Base-by-base conservation (phyloP, 2,797 vertebrate species). In the Odontamblyopus rebecca region DNA sequence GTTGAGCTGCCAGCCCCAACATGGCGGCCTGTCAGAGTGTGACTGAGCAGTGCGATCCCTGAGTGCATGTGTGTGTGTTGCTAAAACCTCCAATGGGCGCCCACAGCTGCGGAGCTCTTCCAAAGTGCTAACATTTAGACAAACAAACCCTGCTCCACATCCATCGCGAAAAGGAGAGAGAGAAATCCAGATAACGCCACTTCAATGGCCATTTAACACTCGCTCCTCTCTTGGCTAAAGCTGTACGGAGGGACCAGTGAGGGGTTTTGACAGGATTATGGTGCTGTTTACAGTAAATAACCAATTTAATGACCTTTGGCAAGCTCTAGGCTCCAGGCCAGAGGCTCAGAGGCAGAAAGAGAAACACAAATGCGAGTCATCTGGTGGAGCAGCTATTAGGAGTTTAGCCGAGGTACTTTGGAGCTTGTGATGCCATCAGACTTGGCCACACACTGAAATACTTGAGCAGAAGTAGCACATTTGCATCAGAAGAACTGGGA, bases 21-120 rank as follows among this genome's bases (percentile, higher is more conserved):
- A 92, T 91, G 91, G 91, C 89, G 89, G 91, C 88, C 89, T 93
- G 91, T 92, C 89, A 91, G 90, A 83, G 88, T 91, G 89, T 91
- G 89, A 89, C 89, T 91, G 91, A 89, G 88, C 84, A 85, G 87
- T 82, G 84, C 84, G 85, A 64, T 66, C 71, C 69, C 72, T 74
- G 75, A 54, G 69, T 76, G 72, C 74, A 62, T 54, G 71, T 78
- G 78, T 70, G 80, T 73, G 82, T 63, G 64, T 32, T 65, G 68
- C 73, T 80, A 73, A 88, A 89, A 90, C 87, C 89, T 91, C 83
- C 85, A 82, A 82, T 78, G 71, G 85, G 86, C 75, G 44, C 86
- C 87, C 88, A 90, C 89, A 90, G 89, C 88, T 86, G 86, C 87
- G 88, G 83, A 89, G 84, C 86, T 82, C 82, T 90, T 91, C 90